Conservation (phyloP, 2,797 vertebrate genomes). For the Molothrus ater region DNA sequence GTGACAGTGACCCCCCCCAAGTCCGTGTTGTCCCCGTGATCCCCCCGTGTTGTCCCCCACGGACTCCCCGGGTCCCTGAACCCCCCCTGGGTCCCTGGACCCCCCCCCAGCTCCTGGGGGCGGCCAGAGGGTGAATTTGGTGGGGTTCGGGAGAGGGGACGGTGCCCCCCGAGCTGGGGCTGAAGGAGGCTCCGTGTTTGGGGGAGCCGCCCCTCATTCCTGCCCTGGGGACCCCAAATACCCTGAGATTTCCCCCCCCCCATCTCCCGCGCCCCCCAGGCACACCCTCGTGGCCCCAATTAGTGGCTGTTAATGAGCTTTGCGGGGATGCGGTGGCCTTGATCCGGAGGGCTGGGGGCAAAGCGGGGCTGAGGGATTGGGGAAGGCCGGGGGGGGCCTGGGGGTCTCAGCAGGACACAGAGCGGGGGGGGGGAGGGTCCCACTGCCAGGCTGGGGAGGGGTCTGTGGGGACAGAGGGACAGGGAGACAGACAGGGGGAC, state of each 20-base stretch:
- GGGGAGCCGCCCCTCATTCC: not conserved
- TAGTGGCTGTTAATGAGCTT: not conserved
- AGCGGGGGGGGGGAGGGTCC: not conserved
- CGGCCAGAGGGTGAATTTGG: not conserved
- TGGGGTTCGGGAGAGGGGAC: not conserved
- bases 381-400: too few species aligned
- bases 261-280: not conserved
- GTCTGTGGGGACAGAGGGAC: too few species aligned
- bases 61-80: not conserved
- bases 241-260: not conserved
- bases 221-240: not conserved
- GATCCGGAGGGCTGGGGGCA: not conserved
- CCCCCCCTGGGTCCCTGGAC: not conserved
- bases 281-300: not conserved
- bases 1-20: not conserved
- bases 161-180: not conserved
- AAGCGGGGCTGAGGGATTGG: too few species aligned
- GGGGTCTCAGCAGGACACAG: not conserved
- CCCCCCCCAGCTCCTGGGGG: not conserved
- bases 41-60: not conserved
- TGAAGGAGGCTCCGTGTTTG: not conserved
- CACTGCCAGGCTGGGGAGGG: not conserved
- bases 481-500: too few species aligned
- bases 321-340: not conserved
- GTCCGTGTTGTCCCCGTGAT: not conserved